phyloP scores from a whole-genome alignment of 2,888 invertebrate genomes.

The Nipponacmea schrenckii region DNA sequence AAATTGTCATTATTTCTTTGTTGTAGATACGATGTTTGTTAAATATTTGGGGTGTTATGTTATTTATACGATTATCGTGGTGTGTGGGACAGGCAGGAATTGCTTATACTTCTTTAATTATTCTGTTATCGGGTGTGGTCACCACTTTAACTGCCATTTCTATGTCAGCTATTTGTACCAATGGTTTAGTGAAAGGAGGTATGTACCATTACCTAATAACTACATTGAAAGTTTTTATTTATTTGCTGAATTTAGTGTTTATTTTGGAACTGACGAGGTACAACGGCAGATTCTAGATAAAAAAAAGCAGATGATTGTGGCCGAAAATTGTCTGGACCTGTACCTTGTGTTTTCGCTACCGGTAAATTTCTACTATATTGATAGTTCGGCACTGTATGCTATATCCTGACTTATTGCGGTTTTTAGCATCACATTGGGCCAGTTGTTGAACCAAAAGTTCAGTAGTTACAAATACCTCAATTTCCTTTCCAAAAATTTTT shows the following conservation, averaged over 20 bases:
- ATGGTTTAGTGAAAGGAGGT: slow-evolving; percentile 98
- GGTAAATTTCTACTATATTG: too few species aligned
- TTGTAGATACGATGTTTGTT: slow-evolving; percentile 88
- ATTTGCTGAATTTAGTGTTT: not conserved
- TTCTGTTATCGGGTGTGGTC: slow-evolving; percentile 65
- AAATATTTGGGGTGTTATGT: slow-evolving; percentile 99
- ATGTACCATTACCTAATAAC: not conserved
- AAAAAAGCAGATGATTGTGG: too few species aligned
- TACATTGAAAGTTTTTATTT: not conserved
- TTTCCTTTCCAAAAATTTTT: too few species aligned
- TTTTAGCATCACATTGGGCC: not conserved
- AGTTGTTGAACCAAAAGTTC: too few species aligned
- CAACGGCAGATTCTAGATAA: too few species aligned
- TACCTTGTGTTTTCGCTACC: too few species aligned
- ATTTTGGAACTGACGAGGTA: too few species aligned
- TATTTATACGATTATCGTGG: slow-evolving; percentile 97
- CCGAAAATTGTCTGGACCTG: too few species aligned
- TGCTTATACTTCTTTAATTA: slow-evolving; percentile 72
- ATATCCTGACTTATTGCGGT: too few species aligned
- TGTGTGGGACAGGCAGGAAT: slow-evolving; percentile 95
- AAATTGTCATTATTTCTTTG: not conserved
- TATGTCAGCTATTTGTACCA: slow-evolving; percentile 98
- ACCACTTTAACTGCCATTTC: slow-evolving; percentile 91
- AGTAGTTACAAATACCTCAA: too few species aligned
- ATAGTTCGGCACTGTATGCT: too few species aligned